phyloP scores from a whole-genome alignment of 1,140 invertebrate genomes.

The Scaptomyza graminum region DNA sequence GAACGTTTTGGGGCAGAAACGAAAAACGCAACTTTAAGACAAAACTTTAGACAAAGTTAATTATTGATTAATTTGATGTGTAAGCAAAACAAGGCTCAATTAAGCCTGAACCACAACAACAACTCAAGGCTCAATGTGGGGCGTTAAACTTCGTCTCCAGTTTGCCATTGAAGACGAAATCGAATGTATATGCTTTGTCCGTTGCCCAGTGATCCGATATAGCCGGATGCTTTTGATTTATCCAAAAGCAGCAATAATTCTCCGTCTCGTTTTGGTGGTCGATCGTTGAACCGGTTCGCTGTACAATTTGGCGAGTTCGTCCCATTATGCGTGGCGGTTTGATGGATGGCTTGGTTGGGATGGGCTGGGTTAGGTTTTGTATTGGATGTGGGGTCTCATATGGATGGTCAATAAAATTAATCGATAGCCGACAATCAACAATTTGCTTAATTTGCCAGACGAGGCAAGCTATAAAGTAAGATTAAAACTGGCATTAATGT shows the following conservation, averaged over 20 bases:
- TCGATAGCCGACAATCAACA: neutral
- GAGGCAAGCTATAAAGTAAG: neutral
- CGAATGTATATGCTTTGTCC: slow-evolving; percentile 45
- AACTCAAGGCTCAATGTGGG: slow-evolving; percentile 1
- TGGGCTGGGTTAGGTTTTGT: no score
- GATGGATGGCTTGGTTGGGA: no score
- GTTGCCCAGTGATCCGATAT: slow-evolving; percentile 35
- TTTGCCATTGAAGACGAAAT: slow-evolving; percentile 48
- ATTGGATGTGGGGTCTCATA: slow-evolving; percentile 7
- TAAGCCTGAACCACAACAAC: slow-evolving; percentile 39
- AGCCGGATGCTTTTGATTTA: slow-evolving; percentile 45
- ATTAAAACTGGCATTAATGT: neutral
- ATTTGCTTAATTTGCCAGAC: neutral
- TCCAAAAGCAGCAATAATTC: slow-evolving; percentile 66
- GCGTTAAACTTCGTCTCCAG: slow-evolving; percentile 26
- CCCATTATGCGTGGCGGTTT: slow-evolving; percentile 38
- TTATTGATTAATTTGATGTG: slow-evolving; percentile 67
- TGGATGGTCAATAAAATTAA: slow-evolving; percentile 22
- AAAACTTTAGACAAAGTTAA: slow-evolving; percentile 68
- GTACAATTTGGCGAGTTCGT: slow-evolving; percentile 32
- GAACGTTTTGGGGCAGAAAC: slow-evolving; percentile 53
- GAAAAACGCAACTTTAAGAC: slow-evolving; percentile 56
- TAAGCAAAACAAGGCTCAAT: slow-evolving; percentile 53
- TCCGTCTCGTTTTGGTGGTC: neutral
- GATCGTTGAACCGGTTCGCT: neutral